phyloP scores from a whole-genome alignment of 2,888 invertebrate genomes.

The Lasioglossum leucozonium region DNA sequence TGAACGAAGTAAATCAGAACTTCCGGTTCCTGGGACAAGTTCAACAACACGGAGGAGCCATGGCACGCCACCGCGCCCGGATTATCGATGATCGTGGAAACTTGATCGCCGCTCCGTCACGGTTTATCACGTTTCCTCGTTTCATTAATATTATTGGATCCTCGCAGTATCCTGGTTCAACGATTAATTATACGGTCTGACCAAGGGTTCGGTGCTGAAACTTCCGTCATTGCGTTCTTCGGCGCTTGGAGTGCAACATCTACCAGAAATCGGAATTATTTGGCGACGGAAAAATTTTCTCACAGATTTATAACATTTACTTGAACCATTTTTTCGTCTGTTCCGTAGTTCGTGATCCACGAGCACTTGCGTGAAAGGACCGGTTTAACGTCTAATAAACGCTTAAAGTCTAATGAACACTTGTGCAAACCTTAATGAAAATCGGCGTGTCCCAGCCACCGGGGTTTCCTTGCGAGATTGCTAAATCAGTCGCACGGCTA shows the following conservation, averaged over 20 bases:
- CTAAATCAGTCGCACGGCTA: neutral
- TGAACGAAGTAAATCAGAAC: conserved; percentile 40
- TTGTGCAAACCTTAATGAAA: neutral
- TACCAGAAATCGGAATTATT: too few species aligned
- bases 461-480: neutral
- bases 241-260: neutral
- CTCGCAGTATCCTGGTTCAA: neutral
- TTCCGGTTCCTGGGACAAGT: conserved; percentile 46
- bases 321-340: too few species aligned
- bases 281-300: too few species aligned
- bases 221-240: neutral
- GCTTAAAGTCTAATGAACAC: neutral
- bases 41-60: conserved; percentile 36
- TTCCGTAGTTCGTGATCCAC: too few species aligned
- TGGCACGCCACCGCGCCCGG: neutral
- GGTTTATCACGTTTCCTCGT: neutral
- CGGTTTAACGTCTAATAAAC: neutral
- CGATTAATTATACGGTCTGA: neutral
- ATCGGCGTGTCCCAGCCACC: neutral
- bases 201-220: neutral
- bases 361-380: too few species aligned
- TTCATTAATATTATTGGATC: neutral
- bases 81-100: conserved; percentile 40
- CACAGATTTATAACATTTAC: too few species aligned
- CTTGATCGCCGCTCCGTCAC: conserved; percentile 24